Conservation (phyloP, 2,888 invertebrate genomes). For the Prenolepis imparis region DNA sequence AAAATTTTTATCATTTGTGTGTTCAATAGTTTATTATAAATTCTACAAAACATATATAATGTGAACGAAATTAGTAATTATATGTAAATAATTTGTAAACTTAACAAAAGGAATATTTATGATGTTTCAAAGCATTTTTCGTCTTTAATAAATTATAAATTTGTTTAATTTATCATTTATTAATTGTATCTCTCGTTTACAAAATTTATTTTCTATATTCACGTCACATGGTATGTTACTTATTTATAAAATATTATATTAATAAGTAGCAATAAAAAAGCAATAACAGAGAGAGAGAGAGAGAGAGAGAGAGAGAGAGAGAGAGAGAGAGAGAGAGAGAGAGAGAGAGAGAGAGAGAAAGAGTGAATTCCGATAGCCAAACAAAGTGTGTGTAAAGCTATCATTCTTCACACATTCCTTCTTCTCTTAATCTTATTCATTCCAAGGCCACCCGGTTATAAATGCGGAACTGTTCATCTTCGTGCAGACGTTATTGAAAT, state of each 20-base stretch:
- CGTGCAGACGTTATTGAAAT: conserved; percentile 62
- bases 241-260: conserved; percentile 17
- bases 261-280: conserved; percentile 2
- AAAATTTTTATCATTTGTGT: neutral
- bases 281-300: too few relatives aligned
- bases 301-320: too few relatives aligned
- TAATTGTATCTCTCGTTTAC: neutral
- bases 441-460: conserved; percentile 71
- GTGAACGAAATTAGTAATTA: neutral
- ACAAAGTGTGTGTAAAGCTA: conserved; percentile 22
- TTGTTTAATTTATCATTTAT: neutral
- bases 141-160: neutral
- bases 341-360: too few relatives aligned
- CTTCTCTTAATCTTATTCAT: conserved; percentile 51
- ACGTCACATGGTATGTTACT: neutral
- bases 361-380: neutral
- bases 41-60: neutral
- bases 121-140: neutral
- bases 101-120: neutral
- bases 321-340: too few relatives aligned
- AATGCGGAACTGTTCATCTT: conserved; percentile 64
- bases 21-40: neutral
- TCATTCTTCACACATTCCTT: conserved; percentile 54
- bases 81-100: neutral
- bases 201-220: conserved; percentile 5